Conservation (phyloP, 1,140 invertebrate species). For the Drosophila simulans region DNA sequence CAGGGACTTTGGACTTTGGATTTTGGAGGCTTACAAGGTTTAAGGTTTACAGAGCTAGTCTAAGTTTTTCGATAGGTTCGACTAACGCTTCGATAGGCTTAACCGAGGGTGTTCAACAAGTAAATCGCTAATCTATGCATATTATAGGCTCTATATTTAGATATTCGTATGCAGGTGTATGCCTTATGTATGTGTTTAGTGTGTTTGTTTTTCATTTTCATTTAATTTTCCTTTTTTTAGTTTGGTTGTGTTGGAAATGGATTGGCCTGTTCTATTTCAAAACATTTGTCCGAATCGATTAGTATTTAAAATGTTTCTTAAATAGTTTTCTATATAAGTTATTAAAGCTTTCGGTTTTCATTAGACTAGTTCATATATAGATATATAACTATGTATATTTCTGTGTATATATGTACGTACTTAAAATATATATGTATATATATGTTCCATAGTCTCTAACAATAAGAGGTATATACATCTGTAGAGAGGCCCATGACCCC, state of each 20-base stretch:
- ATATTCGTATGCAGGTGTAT: slow-evolving; percentile 18
- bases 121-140: slow-evolving; percentile 52
- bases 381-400: slow-evolving; percentile 58
- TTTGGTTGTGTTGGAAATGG: slow-evolving; percentile 16
- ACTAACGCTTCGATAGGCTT: slow-evolving; percentile 61
- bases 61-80: slow-evolving; percentile 52
- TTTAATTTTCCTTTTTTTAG: not conserved
- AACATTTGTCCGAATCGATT: slow-evolving; percentile 53
- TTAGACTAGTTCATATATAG: slow-evolving; percentile 73
- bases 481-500: slow-evolving; percentile 23
- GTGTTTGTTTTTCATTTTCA: not conserved
- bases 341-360: slow-evolving; percentile 84
- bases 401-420: slow-evolving; percentile 56
- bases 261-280: slow-evolving; percentile 30
- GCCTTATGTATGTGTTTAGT: slow-evolving; percentile 23
- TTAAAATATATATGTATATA: slow-evolving; percentile 52
- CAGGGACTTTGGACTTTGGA: not conserved
- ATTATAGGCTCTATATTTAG: slow-evolving; percentile 47
- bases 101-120: slow-evolving; percentile 45
- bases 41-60: slow-evolving; percentile 20
- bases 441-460: slow-evolving; percentile 68
- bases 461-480: slow-evolving; percentile 77
- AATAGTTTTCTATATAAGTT: slow-evolving; percentile 81
- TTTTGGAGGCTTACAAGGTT: not conserved
- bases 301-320: slow-evolving; percentile 81